A percentile compares a stretch with the other conserved stretches of the same genome.
Conservation (phyloP, 1,140 invertebrate species). For the Spodoptera litura region DNA sequence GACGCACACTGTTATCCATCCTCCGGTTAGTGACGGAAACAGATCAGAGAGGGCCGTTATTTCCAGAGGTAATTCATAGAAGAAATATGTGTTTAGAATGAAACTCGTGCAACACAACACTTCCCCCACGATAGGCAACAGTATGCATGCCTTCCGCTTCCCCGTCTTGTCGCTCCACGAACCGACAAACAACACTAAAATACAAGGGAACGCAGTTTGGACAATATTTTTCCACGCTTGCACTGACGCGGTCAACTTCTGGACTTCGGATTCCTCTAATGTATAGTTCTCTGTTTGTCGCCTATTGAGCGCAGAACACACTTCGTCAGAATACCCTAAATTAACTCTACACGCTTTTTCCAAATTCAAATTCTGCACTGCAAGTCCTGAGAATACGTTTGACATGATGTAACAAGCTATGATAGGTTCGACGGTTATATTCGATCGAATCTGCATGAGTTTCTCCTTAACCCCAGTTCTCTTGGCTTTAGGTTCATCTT, state of each 20-base stretch:
- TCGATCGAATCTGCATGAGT: slow-evolving; percentile 75
- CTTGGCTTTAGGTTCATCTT: slow-evolving; percentile 68
- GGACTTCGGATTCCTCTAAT: slow-evolving; percentile 84
- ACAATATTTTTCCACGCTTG: slow-evolving; percentile 84
- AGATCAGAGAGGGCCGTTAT: slow-evolving; percentile 79
- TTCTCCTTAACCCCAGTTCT: slow-evolving; percentile 71
- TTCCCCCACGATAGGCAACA: slow-evolving; percentile 86
- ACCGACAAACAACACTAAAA: slow-evolving; percentile 87
- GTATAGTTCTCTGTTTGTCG: slow-evolving; percentile 84
- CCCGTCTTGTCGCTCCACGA: slow-evolving; percentile 87
- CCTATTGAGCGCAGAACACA: slow-evolving; percentile 86
- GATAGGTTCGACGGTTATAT: slow-evolving; percentile 88
- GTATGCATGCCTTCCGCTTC: slow-evolving; percentile 86
- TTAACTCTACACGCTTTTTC: slow-evolving; percentile 89
- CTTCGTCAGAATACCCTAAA: slow-evolving; percentile 84
- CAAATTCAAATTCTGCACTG: slow-evolving; percentile 87
- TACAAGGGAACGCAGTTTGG: slow-evolving; percentile 80
- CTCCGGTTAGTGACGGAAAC: slow-evolving; percentile 92
- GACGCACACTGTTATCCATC: slow-evolving; percentile 95
- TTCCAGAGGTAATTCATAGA: slow-evolving; percentile 82
- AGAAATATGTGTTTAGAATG: slow-evolving; percentile 84
- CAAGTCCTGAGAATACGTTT: slow-evolving; percentile 86
- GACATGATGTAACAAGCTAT: slow-evolving; percentile 87
- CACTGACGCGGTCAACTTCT: slow-evolving; percentile 87
- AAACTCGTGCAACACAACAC: slow-evolving; percentile 78